Evolutionary conservation across 2,888 invertebrate species (phyloP).

Genomic region (Ennomos erosarius): DNA sequence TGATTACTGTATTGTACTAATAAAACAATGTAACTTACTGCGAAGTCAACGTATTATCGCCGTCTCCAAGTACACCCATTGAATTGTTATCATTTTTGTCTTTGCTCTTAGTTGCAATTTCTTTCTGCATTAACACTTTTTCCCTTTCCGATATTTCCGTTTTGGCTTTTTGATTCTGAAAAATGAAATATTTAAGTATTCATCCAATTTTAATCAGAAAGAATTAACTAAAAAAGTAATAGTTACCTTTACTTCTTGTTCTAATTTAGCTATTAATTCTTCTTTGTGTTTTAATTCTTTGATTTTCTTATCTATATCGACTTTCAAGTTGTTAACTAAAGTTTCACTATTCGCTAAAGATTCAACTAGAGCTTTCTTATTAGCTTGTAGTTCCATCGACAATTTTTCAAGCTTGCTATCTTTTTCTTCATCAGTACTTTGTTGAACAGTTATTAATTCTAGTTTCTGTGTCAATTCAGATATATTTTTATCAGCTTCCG

Average conservation of each 20-base stretch:
- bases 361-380: constrained; percentile 67
- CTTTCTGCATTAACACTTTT: constrained; percentile 69
- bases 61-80: constrained; percentile 66
- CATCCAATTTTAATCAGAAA: constrained; percentile 3
- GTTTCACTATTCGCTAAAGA: constrained; percentile 67
- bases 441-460: constrained; percentile 72
- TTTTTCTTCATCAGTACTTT: constrained; percentile 70
- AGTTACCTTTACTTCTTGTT: constrained; percentile 61
- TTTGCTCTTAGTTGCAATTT: constrained; percentile 57
- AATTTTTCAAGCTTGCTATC: constrained; percentile 74
- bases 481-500: constrained; percentile 66
- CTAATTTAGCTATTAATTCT: constrained; percentile 66
- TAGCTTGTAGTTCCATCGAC: constrained; percentile 72
- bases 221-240: not conserved
- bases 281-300: constrained; percentile 73
- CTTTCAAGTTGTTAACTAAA: constrained; percentile 65
- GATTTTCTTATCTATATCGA: constrained; percentile 70
- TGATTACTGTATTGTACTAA: too few species aligned
- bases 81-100: constrained; percentile 77
- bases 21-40: constrained; percentile 55
- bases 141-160: constrained; percentile 73
- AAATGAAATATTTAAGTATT: not conserved
- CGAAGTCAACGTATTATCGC: constrained; percentile 54
- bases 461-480: constrained; percentile 73
- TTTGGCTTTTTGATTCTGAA: constrained; percentile 73